Conservation (phyloP, 2,113 vertebrate genomes). For the Capreolus pygargus region DNA sequence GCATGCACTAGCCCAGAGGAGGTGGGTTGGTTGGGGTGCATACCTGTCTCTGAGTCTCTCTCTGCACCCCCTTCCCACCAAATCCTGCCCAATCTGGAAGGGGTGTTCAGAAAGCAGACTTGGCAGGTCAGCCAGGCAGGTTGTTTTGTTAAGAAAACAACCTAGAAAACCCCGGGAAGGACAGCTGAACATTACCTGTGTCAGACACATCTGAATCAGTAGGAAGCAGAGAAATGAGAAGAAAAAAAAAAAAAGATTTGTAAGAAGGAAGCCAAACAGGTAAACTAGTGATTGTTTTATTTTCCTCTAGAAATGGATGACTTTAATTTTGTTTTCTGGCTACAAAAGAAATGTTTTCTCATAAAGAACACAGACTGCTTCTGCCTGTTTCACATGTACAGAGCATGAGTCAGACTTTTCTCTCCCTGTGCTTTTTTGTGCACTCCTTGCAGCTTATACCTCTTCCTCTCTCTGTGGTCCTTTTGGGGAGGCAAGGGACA, state of each 20-base stretch:
- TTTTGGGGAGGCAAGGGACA: neutral
- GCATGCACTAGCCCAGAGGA: neutral
- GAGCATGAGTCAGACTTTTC: neutral
- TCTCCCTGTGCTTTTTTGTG: neutral
- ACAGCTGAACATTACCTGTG: constrained; percentile 81
- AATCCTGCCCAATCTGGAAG: neutral
- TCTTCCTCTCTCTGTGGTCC: neutral
- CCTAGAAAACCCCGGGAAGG: neutral
- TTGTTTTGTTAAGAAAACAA: neutral
- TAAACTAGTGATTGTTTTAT: neutral
- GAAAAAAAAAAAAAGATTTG: constrained; percentile 68
- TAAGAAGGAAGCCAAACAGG: constrained; percentile 57
- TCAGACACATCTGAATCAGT: constrained; percentile 84
- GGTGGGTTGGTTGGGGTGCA: neutral
- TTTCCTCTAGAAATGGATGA: neutral
- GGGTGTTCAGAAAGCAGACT: neutral
- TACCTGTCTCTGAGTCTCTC: neutral
- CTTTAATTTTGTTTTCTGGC: neutral
- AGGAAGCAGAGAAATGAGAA: constrained; percentile 75
- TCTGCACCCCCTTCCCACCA: neutral
- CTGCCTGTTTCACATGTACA: neutral
- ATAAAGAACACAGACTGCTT: neutral
- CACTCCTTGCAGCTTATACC: neutral
- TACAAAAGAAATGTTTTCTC: neutral
- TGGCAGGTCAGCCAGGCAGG: neutral